Conservation (phyloP, 2,888 invertebrate genomes). For the Cryptocheilus praepositus region DNA sequence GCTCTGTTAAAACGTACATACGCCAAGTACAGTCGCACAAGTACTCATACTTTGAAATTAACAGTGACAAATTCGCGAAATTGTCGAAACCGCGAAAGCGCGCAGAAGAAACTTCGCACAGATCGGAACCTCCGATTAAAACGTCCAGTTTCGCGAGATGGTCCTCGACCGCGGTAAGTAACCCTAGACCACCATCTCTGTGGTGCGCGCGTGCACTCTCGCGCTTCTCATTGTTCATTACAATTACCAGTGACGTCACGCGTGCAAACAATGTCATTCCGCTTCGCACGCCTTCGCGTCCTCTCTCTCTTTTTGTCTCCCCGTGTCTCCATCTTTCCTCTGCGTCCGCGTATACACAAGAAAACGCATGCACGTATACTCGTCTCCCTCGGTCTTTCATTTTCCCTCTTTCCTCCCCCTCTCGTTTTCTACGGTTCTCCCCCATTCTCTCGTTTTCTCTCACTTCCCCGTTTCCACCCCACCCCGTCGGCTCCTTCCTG, state of each 20-base stretch:
- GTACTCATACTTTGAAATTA: too few relatives aligned
- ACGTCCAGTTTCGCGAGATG: background rate
- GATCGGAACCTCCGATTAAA: too few relatives aligned
- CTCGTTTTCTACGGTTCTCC: constrained; percentile 22
- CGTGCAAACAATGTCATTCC: constrained; percentile 67
- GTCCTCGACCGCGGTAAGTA: constrained; percentile 28
- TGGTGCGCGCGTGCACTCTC: constrained; percentile 43
- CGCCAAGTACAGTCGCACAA: too few relatives aligned
- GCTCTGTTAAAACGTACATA: too few relatives aligned
- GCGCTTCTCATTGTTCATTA: constrained; percentile 57
- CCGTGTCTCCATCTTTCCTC: constrained; percentile 9
- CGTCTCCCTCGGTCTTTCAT: background rate
- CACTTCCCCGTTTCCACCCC: background rate
- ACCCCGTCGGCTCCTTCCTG: constrained; percentile 4
- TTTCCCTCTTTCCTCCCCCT: constrained; percentile 3
- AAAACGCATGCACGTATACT: background rate
- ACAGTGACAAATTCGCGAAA: too few relatives aligned
- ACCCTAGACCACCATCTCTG: constrained; percentile 46
- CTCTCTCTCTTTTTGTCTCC: constrained; percentile 10
- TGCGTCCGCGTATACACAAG: background rate
- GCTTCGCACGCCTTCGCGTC: constrained; percentile 62
- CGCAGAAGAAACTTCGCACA: background rate
- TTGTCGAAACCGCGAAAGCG: background rate
- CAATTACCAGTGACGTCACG: constrained; percentile 68
- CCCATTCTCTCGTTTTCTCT: constrained; percentile 3